A percentile compares a stretch with the other conserved stretches of the same genome.
These are phyloP conservation scores for Lichenostomus cassidix DNA, from an alignment of 2,113 vertebrate genomes.

Conservation along the genomic window DNA sequence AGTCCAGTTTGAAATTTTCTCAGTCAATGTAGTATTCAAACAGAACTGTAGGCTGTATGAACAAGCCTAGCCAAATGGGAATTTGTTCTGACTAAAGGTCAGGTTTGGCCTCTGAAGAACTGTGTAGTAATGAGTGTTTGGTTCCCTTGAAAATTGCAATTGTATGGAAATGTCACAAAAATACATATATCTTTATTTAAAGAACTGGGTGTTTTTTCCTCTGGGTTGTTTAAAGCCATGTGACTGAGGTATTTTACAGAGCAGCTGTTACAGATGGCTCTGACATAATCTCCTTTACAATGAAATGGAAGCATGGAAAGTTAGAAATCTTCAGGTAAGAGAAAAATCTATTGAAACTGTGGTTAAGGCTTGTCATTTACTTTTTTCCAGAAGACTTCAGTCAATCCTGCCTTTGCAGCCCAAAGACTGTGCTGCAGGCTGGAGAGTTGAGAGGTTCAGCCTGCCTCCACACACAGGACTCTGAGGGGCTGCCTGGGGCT, in stretches of 20 bases:
- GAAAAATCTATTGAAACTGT: background rate
- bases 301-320: background rate
- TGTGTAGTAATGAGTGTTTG: background rate
- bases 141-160: slow-evolving; percentile 22
- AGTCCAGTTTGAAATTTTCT: background rate
- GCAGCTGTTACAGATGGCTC: background rate
- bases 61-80: slow-evolving; percentile 18
- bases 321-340: background rate
- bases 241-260: slow-evolving; percentile 2
- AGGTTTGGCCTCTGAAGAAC: slow-evolving; percentile 1
- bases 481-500: background rate
- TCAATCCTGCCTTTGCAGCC: background rate
- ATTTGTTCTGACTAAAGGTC: slow-evolving; percentile 30
- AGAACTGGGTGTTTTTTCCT: background rate
- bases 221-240: background rate
- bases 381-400: background rate
- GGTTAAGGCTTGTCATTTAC: background rate
- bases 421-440: background rate
- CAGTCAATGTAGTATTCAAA: background rate
- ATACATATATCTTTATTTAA: slow-evolving; percentile 28
- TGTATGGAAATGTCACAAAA: slow-evolving; percentile 41
- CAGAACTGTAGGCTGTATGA: slow-evolving; percentile 8
- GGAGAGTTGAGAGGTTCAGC: background rate
- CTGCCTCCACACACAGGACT: background rate
- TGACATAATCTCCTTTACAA: background rate